These are phyloP conservation scores for Zaprionus nigranus DNA, from an alignment of 1,140 invertebrate species.

Conservation along the genomic window DNA sequence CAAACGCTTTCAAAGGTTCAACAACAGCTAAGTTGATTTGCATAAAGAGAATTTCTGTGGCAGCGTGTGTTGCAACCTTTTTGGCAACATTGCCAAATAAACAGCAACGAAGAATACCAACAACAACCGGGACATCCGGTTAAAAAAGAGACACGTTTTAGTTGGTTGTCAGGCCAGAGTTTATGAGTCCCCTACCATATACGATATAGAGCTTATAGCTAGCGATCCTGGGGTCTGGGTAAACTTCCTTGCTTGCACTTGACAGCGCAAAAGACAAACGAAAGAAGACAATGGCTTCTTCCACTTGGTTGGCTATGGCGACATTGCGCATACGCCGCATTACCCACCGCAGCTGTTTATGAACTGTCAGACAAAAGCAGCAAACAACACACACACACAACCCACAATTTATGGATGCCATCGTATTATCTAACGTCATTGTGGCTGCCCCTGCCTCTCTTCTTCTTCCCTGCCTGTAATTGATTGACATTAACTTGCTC, in stretches of 20 bases:
- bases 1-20: constrained; percentile 16
- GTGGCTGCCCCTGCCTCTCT: not conserved
- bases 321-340: constrained; percentile 54
- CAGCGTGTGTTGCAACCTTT: constrained; percentile 7
- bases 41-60: constrained; percentile 19
- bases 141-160: not conserved
- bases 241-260: constrained; percentile 19
- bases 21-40: constrained; percentile 36
- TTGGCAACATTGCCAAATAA: constrained; percentile 41
- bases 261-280: constrained; percentile 10
- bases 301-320: constrained; percentile 3
- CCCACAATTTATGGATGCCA: constrained; percentile 75
- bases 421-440: constrained; percentile 67
- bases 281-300: constrained; percentile 34
- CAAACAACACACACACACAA: constrained; percentile 21
- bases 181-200: not conserved
- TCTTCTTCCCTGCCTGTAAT: constrained; percentile 36
- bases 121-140: not conserved
- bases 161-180: not conserved
- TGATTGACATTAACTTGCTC: constrained; percentile 53
- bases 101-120: not conserved
- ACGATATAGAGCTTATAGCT: not conserved
- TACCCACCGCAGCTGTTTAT: constrained; percentile 50
- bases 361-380: constrained; percentile 48
- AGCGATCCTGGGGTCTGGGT: not conserved